Evolutionary conservation across 2,888 invertebrate genomes (phyloP), one percentile per base, ranked within the genome.

Genomic region (Tetragnatha montana): DNA sequence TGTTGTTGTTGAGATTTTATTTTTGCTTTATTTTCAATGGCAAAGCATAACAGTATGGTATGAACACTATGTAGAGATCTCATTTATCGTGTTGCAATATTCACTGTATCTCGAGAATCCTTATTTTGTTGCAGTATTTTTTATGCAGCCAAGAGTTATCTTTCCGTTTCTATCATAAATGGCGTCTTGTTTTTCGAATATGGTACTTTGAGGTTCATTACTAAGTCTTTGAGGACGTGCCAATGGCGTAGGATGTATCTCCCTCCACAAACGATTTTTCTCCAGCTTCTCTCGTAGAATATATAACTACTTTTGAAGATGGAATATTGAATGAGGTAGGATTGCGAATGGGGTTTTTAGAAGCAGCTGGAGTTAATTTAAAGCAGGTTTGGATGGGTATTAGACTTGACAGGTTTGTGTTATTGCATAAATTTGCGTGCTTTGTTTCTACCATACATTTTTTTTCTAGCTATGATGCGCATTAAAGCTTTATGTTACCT

Each of bases 181-280:
- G 73, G 71, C 81, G 73, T 49, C 51, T 81, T 74, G 81, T 81
- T 51, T 73, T 71, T n/a, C 4, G 71, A 73, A 50, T 14, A 8
- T 21, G 8, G 49, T 50, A 49, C 51, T 51, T 21, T 73, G n/a
- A 51, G 22, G 73, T 21, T 21, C 73, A 74, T 81, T 81, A 81
- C 51, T 10, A 22, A 81, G 17, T 81, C 81, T 81, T 81, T 81
- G 81, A 81, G 73, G 12, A 10, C 19, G 10, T 21, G 21, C 73
- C 73, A 73, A 81, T 81, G 73, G 22, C 12, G 35, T 35, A 6
- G 50, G 22, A 60, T 60, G 60, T 60, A 10, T 60, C 12, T 60
- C 60, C 17, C 12, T 60, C 60, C 17, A 12, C 12, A 17, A 10
- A 60, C 21, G 21, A 78, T 22, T 60, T 19, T 60, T 60, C n/a